Evolutionary conservation across 2,113 vertebrate genomes (phyloP), one percentile per base, ranked within the genome.

Genomic region (Alaudala cheleensis): DNA sequence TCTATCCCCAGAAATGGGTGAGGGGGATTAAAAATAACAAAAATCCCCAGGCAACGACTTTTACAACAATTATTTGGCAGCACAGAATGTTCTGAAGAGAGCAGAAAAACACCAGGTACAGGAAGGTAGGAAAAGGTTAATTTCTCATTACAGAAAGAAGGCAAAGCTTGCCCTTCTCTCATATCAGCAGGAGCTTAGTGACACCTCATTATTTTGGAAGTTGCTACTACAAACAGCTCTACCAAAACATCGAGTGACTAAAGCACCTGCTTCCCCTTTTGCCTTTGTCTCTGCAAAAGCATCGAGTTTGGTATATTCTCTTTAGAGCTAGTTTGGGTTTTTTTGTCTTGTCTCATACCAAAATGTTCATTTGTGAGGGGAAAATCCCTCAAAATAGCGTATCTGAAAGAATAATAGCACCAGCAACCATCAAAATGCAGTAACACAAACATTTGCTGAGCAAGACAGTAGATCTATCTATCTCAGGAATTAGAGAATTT

Each of bases 141-240:
- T 88, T 93, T 88, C 82, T 88, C 61, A 94, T 84, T 67, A 81
- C 40, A 88, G 73, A 54, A 64, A 57, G 47, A 93, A 84, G 49
- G 86, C 40, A 87, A 95, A 93, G n/a, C 69, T 84, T 88, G 67
- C 61, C 57, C 57, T 91, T 92, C 80, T 90, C 69, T 84, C 61
- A 50, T 47, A 45, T 47, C 61, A 88, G 78, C 72, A 65, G 85
- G 11, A 71, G 77, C 34, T 50, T 9, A 69, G 72, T 86, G 95
- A 92, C 94, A 91, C 65, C 88, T 96, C 94, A 92, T 95, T 95
- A 94, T 93, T 94, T 93, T 74, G 80, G 87, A 93, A 91, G 88
- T 51, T 83, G 65, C 72, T 86, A 49, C 92, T 92, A 88, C 95
- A 91, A 96, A 94, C 67, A 80, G 17, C 72, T 94, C 60, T 71